These are phyloP conservation scores for Drosophila prostipennis DNA, from an alignment of 2,888 invertebrate species.

Conservation along the genomic window DNA sequence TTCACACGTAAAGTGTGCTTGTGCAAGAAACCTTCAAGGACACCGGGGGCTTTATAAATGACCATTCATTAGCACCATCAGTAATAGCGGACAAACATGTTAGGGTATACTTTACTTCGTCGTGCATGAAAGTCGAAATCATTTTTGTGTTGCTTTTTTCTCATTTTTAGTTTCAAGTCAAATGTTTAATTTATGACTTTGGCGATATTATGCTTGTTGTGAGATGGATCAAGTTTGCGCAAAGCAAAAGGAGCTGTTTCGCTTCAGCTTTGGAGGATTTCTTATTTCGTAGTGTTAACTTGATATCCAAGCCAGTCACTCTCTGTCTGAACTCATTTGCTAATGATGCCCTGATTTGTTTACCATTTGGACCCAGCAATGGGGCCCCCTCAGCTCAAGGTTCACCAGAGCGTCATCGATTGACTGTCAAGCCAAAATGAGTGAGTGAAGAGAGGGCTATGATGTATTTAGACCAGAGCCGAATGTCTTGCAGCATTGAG, in stretches of 20 bases:
- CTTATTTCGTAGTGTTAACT: neutral
- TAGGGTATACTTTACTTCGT: neutral
- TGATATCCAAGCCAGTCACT: neutral
- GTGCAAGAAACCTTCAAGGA: neutral
- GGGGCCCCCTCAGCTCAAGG: slow-evolving; percentile 1
- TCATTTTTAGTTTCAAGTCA: slow-evolving; percentile 39
- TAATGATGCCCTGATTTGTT: slow-evolving; percentile 80
- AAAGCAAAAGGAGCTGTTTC: neutral
- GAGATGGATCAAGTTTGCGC: slow-evolving; percentile 22
- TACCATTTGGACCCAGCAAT: slow-evolving; percentile 44
- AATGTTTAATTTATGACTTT: slow-evolving; percentile 83
- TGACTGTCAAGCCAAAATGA: slow-evolving; percentile 47
- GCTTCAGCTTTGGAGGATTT: neutral
- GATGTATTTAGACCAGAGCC: slow-evolving; percentile 55
- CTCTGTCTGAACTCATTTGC: slow-evolving; percentile 74
- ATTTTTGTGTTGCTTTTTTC: neutral
- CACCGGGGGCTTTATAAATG: neutral
- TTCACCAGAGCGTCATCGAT: slow-evolving; percentile 28
- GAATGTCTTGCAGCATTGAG: slow-evolving; percentile 2
- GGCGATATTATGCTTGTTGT: slow-evolving; percentile 72
- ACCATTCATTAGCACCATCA: neutral
- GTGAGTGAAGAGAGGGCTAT: slow-evolving; percentile 45
- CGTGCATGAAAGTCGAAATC: neutral
- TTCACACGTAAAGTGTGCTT: neutral
- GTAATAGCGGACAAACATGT: neutral